Evolutionary conservation across 2,113 vertebrate genomes (phyloP), one percentile per base, ranked within the genome.

Genomic region (Garra rufa): DNA sequence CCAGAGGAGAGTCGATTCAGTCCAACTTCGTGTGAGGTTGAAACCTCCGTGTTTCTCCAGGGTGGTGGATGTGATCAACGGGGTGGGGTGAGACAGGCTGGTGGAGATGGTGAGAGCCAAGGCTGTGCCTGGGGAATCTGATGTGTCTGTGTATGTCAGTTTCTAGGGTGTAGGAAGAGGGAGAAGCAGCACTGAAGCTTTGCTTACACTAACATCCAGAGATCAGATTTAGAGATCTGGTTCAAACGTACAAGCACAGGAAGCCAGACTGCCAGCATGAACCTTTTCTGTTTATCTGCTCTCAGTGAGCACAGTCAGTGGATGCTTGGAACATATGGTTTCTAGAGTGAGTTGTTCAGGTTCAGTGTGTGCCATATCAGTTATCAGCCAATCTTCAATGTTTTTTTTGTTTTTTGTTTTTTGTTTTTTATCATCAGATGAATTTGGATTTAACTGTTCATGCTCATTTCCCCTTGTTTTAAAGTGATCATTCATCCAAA

Each of bases 1-100:
- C 57, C 78, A 21, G 78, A 81, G 44, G 61, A 81, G 78, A 21
- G 78, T 30, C 17, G 19, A 50, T 81, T 67, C 59, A 67, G 61
- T 67, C 43, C 43, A 65, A 44, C 78, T 67, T 61, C 14, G 43
- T 50, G 78, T 65, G 77, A 30, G 77, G 52, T 59, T 78, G 34
- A 61, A 63, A 6, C 76, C 55, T 63, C 13, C 2, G 15, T 28
- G 38, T 81, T 50, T 81, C 61, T 81, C 43, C 41, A 26, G 63
- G 63, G 17, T 69, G 28, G 43, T 69, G 79, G 63, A 81, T 26
- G 63, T 50, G 65, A 69, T 34, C 78, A 63, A 28, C 14, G 24
- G 41, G 76, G 76, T 28, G 11, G 38, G 24, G 43, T 67, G 24
- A 28, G 44, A 48, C 43, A 21, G 76, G 14, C 21, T 79, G 43